Conservation (phyloP, 2,888 invertebrate genomes). For the Tridacna crocea region DNA sequence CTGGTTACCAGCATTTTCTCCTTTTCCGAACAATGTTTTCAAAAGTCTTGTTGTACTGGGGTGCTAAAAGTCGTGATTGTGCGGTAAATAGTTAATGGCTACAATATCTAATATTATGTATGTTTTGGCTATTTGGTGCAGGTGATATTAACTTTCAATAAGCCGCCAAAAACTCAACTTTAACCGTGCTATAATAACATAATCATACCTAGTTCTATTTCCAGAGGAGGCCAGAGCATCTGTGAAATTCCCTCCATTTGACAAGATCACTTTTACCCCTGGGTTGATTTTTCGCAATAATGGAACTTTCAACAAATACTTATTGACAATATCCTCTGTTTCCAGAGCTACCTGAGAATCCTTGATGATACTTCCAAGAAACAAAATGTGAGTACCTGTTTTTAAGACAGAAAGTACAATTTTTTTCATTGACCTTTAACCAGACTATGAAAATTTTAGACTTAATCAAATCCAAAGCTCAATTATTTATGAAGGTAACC, state of each 20-base stretch:
- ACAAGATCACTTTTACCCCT: constrained; percentile 54
- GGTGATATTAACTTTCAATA: too few relatives aligned
- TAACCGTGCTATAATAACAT: too few relatives aligned
- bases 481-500: too few relatives aligned
- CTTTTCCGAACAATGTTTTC: neutral
- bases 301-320: constrained; percentile 55
- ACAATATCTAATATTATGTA: too few relatives aligned
- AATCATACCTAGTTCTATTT: too few relatives aligned
- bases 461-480: too few relatives aligned
- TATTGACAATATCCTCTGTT: constrained; percentile 27
- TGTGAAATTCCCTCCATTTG: constrained; percentile 56
- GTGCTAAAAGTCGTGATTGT: too few relatives aligned
- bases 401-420: neutral
- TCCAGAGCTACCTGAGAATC: constrained; percentile 44
- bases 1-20: neutral
- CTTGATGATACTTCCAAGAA: constrained; percentile 42
- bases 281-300: constrained; percentile 59
- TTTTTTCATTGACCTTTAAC: too few relatives aligned
- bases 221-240: neutral
- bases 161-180: too few relatives aligned
- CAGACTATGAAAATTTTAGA: too few relatives aligned
- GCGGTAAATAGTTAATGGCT: too few relatives aligned
- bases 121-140: too few relatives aligned
- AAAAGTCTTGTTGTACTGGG: neutral
- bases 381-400: constrained; percentile 61